Percentiles rank a stretch among this genome's conserved stretches.
phyloP scores from a whole-genome alignment of 2,888 invertebrate genomes.

The Zelleria hepariella region DNA sequence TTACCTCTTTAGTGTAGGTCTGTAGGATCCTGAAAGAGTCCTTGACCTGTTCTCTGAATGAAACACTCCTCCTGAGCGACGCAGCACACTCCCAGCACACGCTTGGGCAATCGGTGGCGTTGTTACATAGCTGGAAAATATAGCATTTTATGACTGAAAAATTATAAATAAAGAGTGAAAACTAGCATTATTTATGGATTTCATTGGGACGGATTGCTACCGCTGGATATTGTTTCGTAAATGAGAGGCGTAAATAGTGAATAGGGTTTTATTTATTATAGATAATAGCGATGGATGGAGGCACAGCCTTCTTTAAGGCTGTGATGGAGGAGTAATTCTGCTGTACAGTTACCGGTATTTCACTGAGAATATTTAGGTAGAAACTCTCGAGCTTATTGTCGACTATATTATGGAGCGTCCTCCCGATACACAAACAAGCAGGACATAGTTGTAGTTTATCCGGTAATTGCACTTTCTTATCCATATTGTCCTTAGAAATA shows the following conservation, averaged over 20 bases:
- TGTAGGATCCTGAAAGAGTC: slow-evolving; percentile 47
- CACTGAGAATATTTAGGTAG: slow-evolving; percentile 38
- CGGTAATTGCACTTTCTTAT: slow-evolving; percentile 23
- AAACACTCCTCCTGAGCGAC: slow-evolving; percentile 28
- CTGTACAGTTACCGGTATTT: slow-evolving; percentile 43
- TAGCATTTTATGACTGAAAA: not conserved
- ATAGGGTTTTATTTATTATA: no score
- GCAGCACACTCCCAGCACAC: slow-evolving; percentile 52
- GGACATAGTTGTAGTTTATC: slow-evolving; percentile 34
- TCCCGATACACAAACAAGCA: slow-evolving; percentile 47
- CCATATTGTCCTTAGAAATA: slow-evolving; percentile 20
- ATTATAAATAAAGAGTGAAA: not conserved
- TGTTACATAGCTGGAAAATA: slow-evolving; percentile 26
- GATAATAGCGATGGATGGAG: no score
- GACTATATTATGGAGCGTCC: slow-evolving; percentile 29
- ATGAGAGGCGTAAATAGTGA: no score
- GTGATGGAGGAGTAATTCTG: not conserved
- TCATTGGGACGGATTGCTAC: no score
- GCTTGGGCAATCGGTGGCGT: slow-evolving; percentile 19
- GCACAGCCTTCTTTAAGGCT: no score
- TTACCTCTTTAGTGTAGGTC: slow-evolving; percentile 47
- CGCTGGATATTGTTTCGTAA: no score
- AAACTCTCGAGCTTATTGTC: slow-evolving; percentile 36
- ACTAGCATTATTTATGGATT: no score
- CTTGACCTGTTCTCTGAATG: slow-evolving; percentile 45